Base-by-base conservation (phyloP, 2,888 invertebrate species). In the Archaeoteleia sp. region DNA sequence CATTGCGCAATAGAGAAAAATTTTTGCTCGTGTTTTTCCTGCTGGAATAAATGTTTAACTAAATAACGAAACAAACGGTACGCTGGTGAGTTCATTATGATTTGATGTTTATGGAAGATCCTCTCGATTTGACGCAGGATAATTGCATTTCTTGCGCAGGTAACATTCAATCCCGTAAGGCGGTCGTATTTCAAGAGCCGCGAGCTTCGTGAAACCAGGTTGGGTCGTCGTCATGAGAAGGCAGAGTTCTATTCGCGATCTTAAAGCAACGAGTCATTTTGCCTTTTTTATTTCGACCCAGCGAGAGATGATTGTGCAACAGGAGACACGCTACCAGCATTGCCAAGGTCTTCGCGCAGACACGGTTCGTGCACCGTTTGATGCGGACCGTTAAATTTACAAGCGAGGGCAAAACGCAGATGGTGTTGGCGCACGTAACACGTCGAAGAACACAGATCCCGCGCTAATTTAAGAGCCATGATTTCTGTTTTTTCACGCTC, bases 341-440 rank as follows among this genome's bases (percentile, higher is more conserved):
- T 60, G 66, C 55, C 66, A 67, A 67, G 66, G 66, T 67, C 60
- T 60, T 34, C 43, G 67, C 63, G 51, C 65, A 63, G 72, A 70
- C 72, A 74, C 72, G 72, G 58, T 70, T 39, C 62, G 68, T 62
- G 66, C 67, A 60, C 63, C 62, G 71, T 53, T 71, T 65, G 63
- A 70, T 49, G 68, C 68, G 58, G 71, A 69, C 74, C 74, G 71
- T 73, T 73, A 74, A 74, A 69, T 71, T 73, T 70, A 63, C 69
- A 54, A 60, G 35, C 46, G 51, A 71, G 39, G 70, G 69, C 62
- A 67, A 72, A 67, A 70, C 55, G 51, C 53, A 27, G 49, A 40
- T 45, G 42, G 45, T 40, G 29, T 35, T 34, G 27, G 34, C n/a
- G 15, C 30, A 30, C 40, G 37, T 32, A 40, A 46, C 53, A 48